phyloP scores from a whole-genome alignment of 2,888 invertebrate species.

The Quadriops clusia region DNA sequence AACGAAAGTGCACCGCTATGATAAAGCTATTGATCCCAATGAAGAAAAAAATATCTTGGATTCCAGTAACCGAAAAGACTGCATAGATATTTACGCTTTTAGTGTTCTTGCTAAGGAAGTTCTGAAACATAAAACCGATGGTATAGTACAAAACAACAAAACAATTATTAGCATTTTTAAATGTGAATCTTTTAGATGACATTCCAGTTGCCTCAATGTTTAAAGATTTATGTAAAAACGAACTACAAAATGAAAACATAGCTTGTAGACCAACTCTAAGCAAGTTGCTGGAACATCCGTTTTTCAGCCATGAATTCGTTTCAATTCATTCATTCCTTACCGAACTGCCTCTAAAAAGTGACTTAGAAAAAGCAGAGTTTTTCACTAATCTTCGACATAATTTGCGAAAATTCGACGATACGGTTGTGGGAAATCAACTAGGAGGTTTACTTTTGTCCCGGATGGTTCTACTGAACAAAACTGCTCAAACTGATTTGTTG shows the following conservation, averaged over 20 bases:
- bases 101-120: conserved; percentile 65
- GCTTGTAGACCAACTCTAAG: conserved; percentile 54
- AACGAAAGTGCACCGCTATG: conserved; percentile 53
- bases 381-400: conserved; percentile 59
- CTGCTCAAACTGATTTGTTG: conserved; percentile 61
- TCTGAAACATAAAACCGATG: conserved; percentile 47
- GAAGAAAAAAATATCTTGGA: conserved; percentile 45
- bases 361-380: conserved; percentile 64
- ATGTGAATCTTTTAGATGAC: conserved; percentile 38
- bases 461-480: conserved; percentile 71
- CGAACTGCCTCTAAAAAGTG: conserved; percentile 68
- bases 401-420: conserved; percentile 63
- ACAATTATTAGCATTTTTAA: conserved; percentile 11
- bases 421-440: conserved; percentile 70
- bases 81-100: conserved; percentile 68
- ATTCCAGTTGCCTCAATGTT: conserved; percentile 59
- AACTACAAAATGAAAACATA: conserved; percentile 54
- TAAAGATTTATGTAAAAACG: conserved; percentile 54
- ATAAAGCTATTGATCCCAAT: conserved; percentile 58
- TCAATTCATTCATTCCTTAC: conserved; percentile 70
- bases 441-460: conserved; percentile 67
- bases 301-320: conserved; percentile 79
- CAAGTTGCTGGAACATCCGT: conserved; percentile 55
- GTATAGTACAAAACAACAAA: conserved; percentile 30
- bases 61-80: conserved; percentile 36